Evolutionary conservation across 2,797 vertebrate species (phyloP), one percentile per base, ranked within the genome.

Genomic region (Pelochelys cantorii): DNA sequence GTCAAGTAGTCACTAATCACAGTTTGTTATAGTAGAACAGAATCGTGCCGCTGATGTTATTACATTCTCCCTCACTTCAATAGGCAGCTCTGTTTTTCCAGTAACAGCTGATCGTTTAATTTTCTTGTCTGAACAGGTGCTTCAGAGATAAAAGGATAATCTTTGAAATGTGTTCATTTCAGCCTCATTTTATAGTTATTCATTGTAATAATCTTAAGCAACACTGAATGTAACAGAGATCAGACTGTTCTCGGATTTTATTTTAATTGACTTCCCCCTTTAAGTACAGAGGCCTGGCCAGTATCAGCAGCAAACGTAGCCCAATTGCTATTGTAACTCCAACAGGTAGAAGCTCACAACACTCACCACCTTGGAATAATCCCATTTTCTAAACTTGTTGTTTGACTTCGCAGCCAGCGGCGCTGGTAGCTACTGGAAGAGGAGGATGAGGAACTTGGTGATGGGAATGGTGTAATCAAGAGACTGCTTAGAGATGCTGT

Each of bases 361-460:
- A 97, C 98, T 98, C 68, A 98, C 98, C 98, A 98, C 74, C 98
- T 97, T 54, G 98, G 98, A 93, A 98, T 86, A 81, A 98, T 97
- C 84, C 98, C 98, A 42, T 99, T 98, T 94, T 99, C 98, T 93
- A 99, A 97, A 97, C 98, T 99, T 65, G 99, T 99, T 56, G 98
- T 98, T 91, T 99, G 98, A 96, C 98, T 99, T 91, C 98, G 98
- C 52, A 98, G 98, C 98, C 98, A 98, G 82, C 99, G 98, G 57
- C 98, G 98, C 88, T 99, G 98, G 88, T 98, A 99, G 95, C 98
- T 99, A 96, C 98, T 99, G 75, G 98, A 98, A 83, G 98, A 98
- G 81, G 98, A 98, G 2, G 97, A 96, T 8, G 98, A 98, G 85
- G 98, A 98, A 81, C 98, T 98, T 77, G 98, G 98, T 84, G 98